Evolutionary conservation across 2,113 vertebrate genomes (phyloP).

Genomic region (Lutjanus erythropterus): DNA sequence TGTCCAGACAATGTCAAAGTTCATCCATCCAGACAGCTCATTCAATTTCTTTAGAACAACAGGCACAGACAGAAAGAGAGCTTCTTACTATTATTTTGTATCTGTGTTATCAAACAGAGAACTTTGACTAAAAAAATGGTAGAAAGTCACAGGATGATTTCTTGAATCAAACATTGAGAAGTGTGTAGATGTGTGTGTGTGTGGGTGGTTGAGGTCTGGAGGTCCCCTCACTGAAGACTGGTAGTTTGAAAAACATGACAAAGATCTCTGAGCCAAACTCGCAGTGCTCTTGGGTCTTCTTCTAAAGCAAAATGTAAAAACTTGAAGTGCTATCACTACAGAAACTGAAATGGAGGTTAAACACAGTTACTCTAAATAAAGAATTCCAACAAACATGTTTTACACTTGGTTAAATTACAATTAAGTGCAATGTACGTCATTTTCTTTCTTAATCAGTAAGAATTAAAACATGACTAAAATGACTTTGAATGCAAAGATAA

Average conservation of each 20-base stretch:
- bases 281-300: too few relatives aligned
- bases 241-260: not conserved
- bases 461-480: not conserved
- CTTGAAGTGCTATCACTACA: not conserved
- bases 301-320: too few relatives aligned
- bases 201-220: not conserved
- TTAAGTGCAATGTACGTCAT: too few relatives aligned
- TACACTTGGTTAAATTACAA: too few relatives aligned
- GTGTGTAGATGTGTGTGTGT: not conserved
- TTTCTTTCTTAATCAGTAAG: too few relatives aligned
- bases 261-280: not conserved
- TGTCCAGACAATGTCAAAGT: constrained; percentile 12
- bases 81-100: too few relatives aligned
- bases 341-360: not conserved
- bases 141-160: not conserved
- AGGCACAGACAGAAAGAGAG: not conserved
- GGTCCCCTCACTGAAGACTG: not conserved
- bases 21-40: constrained; percentile 14
- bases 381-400: too few relatives aligned
- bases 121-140: not conserved
- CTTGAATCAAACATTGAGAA: not conserved
- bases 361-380: too few relatives aligned
- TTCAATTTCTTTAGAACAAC: not conserved
- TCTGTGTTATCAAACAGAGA: too few relatives aligned
- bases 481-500: too few relatives aligned